Conservation (phyloP, 2,113 vertebrate genomes). For the Scomber scombrus region DNA sequence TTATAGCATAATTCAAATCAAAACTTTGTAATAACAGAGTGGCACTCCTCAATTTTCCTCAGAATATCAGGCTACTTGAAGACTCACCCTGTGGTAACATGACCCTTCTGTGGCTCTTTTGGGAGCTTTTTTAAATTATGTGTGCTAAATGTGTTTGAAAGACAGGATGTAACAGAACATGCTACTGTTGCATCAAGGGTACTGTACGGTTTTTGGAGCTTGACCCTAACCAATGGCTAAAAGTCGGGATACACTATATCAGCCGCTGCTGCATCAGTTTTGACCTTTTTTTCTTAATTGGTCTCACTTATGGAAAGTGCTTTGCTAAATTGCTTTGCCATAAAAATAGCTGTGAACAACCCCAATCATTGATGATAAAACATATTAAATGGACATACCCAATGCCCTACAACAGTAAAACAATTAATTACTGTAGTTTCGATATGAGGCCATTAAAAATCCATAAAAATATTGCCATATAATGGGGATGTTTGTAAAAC, state of each 20-base stretch:
- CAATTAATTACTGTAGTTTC: neutral
- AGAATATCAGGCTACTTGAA: neutral
- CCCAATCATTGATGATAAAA: too few relatives aligned
- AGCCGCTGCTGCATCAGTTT: neutral
- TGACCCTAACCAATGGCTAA: neutral
- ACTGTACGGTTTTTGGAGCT: neutral
- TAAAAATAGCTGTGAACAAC: too few relatives aligned
- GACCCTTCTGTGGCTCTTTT: neutral
- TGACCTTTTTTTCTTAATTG: neutral
- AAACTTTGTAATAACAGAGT: neutral
- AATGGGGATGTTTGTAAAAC: neutral
- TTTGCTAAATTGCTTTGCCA: neutral
- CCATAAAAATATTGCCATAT: too few relatives aligned
- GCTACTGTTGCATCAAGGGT: constrained; percentile 23
- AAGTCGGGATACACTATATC: too few relatives aligned
- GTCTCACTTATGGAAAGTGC: neutral
- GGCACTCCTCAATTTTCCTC: neutral
- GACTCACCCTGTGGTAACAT: neutral
- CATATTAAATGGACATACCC: too few relatives aligned
- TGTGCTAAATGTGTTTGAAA: neutral
- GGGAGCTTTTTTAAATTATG: neutral
- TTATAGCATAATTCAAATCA: neutral
- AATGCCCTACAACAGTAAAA: too few relatives aligned
- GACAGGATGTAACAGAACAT: neutral
- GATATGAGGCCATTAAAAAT: neutral